Percentiles rank a stretch among this genome's conserved stretches.
phyloP scores from a whole-genome alignment of 2,888 invertebrate genomes.

The Sinohyriopsis cumingii region DNA sequence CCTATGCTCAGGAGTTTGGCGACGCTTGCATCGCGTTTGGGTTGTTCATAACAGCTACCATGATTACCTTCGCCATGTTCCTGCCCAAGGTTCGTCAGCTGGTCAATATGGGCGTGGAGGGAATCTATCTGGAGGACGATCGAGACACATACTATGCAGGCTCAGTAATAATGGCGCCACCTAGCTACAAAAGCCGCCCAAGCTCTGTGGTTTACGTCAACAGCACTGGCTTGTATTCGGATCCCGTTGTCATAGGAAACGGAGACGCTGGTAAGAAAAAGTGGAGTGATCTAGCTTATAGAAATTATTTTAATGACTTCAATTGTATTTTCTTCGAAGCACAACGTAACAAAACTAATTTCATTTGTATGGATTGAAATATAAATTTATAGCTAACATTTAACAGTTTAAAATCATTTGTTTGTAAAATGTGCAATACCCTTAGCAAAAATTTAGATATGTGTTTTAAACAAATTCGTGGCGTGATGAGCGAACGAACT shows the following conservation, averaged over 20 bases:
- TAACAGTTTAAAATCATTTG: too few relatives aligned
- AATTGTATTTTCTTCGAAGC: too few relatives aligned
- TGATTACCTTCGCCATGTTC: slow-evolving; percentile 94
- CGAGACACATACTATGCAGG: slow-evolving; percentile 58
- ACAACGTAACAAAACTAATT: too few relatives aligned
- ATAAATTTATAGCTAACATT: too few relatives aligned
- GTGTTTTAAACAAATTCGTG: too few relatives aligned
- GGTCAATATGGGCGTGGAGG: slow-evolving; percentile 93
- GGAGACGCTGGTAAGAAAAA: slow-evolving; percentile 52
- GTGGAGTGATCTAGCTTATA: background rate
- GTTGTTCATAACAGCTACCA: slow-evolving; percentile 86
- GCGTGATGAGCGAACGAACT: too few relatives aligned
- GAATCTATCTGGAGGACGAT: slow-evolving; percentile 72
- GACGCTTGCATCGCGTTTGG: slow-evolving; percentile 89
- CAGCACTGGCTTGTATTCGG: slow-evolving; percentile 53
- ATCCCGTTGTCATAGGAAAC: slow-evolving; percentile 50
- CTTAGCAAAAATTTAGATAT: too few relatives aligned
- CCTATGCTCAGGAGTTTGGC: slow-evolving; percentile 60
- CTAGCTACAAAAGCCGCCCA: slow-evolving; percentile 64
- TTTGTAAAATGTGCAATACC: too few relatives aligned
- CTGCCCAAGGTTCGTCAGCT: slow-evolving; percentile 90
- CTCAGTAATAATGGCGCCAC: slow-evolving; percentile 62
- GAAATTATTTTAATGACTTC: too few relatives aligned
- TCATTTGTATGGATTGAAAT: too few relatives aligned
- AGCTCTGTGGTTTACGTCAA: slow-evolving; percentile 62